Base-by-base conservation (phyloP, 2,888 invertebrate species). In the Leucozona laternaria region DNA sequence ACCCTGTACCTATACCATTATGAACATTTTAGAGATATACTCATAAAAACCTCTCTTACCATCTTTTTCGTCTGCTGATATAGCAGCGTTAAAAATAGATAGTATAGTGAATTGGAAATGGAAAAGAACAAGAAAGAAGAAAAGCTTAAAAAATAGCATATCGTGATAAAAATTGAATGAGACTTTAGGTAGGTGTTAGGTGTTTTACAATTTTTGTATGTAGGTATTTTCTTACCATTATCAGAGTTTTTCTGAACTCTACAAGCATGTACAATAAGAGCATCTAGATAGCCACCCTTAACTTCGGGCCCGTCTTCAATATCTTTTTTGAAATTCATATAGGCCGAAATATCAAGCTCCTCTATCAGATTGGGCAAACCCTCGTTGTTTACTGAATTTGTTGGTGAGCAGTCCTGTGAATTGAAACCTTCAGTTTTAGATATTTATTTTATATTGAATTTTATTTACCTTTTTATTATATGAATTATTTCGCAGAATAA, bases 211-310 rank as follows among this genome's bases (percentile, higher is more conserved):
- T 43, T 62, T 55, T 34, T 53, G 15, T 28, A 3, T 11, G 11
- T 53, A 0, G n/a, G 43, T 11, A 15, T 40, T 50, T 78, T 88
- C 89, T 89, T 90, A 92, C 92, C 92, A 90, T 92, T 92, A 88
- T 92, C 92, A 78, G 90, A 89, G 82, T 90, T 90, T 94, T 97
- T 98, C 91, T 97, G 97, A 86, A 97, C 97, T 93, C 97, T 97
- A 77, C 98, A 98, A 60, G 99, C 99, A 91, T 98, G 97, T 53
- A 99, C 98, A 88, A 99, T 96, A 72, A 99, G 95, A 1, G 98
- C 98, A 92, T 99, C 98, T 2, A 97, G 96, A 87, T 97, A 96
- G 8, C 99, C 99, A 10, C 99, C 99, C 80, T 98, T 95, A 50
- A 98, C 96, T 89, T 98, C 97, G 0, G 97, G 97, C 4, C 97